Conservation (phyloP, 2,797 vertebrate genomes). For the Mormyrus proboscirostris region DNA sequence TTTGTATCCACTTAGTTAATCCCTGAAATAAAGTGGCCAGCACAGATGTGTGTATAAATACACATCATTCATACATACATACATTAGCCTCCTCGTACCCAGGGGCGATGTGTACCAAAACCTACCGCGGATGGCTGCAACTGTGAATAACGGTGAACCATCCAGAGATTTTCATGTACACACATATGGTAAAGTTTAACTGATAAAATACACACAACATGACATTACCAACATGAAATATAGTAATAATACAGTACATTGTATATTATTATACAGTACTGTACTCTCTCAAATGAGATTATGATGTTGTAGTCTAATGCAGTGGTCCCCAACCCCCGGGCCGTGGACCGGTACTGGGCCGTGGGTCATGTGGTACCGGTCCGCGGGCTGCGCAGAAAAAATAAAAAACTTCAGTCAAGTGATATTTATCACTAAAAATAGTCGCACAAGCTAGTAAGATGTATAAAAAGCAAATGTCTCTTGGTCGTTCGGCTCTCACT, state of each 20-base stretch:
- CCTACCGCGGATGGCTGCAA: background rate
- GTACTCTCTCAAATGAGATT: background rate
- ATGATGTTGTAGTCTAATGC: background rate
- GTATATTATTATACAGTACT: background rate
- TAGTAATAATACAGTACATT: background rate
- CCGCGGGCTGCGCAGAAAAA: too few relatives aligned
- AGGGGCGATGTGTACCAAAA: background rate
- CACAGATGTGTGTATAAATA: background rate
- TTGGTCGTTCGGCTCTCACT: too few relatives aligned
- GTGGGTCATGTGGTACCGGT: too few relatives aligned
- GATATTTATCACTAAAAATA: too few relatives aligned
- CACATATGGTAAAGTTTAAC: background rate
- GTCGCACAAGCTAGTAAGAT: too few relatives aligned
- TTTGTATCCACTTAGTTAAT: background rate
- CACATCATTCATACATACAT: background rate
- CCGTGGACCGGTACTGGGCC: too few relatives aligned
- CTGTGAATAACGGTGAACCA: background rate
- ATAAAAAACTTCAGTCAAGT: too few relatives aligned
- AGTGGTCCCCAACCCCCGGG: too few relatives aligned
- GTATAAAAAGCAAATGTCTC: too few relatives aligned
- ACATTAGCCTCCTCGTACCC: background rate
- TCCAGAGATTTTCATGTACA: background rate
- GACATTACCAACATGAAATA: background rate
- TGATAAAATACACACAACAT: background rate
- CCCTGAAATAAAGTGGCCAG: background rate